These are phyloP conservation scores for Nomada hirtipes DNA, from an alignment of 2,888 invertebrate genomes.

Conservation along the genomic window DNA sequence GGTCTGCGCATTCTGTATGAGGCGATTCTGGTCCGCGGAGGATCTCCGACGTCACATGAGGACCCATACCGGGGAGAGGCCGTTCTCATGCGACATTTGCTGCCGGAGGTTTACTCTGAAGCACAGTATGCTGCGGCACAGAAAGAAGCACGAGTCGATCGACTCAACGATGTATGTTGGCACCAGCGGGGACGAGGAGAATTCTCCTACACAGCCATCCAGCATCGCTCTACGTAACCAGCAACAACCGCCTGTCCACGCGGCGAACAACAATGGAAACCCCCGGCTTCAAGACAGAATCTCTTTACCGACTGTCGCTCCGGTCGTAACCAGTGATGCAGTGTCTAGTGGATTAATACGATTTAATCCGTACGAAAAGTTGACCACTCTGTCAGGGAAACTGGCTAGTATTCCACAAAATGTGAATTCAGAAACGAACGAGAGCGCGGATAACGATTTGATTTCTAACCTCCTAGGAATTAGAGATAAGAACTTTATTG, in stretches of 20 bases:
- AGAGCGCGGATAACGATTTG: slow-evolving; percentile 89
- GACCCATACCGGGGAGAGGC: slow-evolving; percentile 96
- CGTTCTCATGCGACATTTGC: slow-evolving; percentile 96
- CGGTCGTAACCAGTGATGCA: slow-evolving; percentile 80
- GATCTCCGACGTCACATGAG: slow-evolving; percentile 97
- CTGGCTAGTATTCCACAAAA: slow-evolving; percentile 83
- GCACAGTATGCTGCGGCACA: slow-evolving; percentile 96
- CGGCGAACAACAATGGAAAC: slow-evolving; percentile 69
- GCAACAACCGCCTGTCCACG: slow-evolving; percentile 67
- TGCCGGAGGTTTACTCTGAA: slow-evolving; percentile 95
- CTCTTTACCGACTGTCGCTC: slow-evolving; percentile 77
- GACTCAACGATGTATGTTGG: slow-evolving; percentile 86
- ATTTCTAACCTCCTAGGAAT: slow-evolving; percentile 96
- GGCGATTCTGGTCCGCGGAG: slow-evolving; percentile 97
- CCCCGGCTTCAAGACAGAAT: slow-evolving; percentile 73
- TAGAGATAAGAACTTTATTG: slow-evolving; percentile 93
- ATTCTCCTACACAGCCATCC: slow-evolving; percentile 74
- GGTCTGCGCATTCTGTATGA: slow-evolving; percentile 96
- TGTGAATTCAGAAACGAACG: slow-evolving; percentile 85
- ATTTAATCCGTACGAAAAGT: slow-evolving; percentile 80
- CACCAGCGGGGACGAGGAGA: slow-evolving; percentile 86
- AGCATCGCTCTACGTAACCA: slow-evolving; percentile 78
- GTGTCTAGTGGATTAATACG: slow-evolving; percentile 78
- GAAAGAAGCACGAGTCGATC: slow-evolving; percentile 93
- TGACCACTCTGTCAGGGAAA: slow-evolving; percentile 78